Base-by-base conservation (phyloP, 2,888 invertebrate genomes). In the Thelaira solivaga region DNA sequence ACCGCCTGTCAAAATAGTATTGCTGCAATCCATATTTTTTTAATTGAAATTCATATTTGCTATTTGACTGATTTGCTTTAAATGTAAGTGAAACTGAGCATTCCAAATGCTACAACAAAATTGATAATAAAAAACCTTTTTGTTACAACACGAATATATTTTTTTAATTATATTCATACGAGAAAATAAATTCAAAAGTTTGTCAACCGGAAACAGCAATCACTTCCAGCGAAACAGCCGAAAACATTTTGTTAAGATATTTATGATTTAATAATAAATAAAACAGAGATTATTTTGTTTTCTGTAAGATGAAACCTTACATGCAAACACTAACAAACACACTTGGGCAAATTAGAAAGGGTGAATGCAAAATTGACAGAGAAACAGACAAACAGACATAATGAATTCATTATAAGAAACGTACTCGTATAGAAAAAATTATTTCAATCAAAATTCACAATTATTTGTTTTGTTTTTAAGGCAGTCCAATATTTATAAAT, bases 291-390 rank as follows among this genome's bases (percentile, higher is more conserved):
- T 39, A 29, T 11, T 20, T 51, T 7, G 5, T 43, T 16, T n/a
- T n/a, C n/a, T n/a, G n/a, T 53, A 8, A 62, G 71, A 51, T 55
- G 43, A 55, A 62, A 53, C 51, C 45, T 36, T 43, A 71, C 18
- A 62, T 18, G 18, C 8, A 7, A 34, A 7, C 29, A 26, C 8
- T 20, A 24, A 26, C 18, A 41, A 41, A 41, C 5, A n/a, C 22
- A 64, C n/a, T n/a, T n/a, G n/a, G n/a, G n/a, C n/a, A n/a, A n/a
- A 64, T 64, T 72, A 47, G 64, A 72, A 72, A 72, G 55, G 62
- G 34, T 47, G 55, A 64, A 72, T 18, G 16, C 13, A 47, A 39
- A n/a, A n/a, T n/a, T n/a, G n/a, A n/a, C n/a, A n/a, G n/a, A n/a
- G n/a, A n/a, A n/a, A n/a, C n/a, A n/a, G n/a, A n/a, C n/a, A n/a